Evolutionary conservation across 2,888 invertebrate genomes (phyloP).

Genomic region (Cremastinae sp.): DNA sequence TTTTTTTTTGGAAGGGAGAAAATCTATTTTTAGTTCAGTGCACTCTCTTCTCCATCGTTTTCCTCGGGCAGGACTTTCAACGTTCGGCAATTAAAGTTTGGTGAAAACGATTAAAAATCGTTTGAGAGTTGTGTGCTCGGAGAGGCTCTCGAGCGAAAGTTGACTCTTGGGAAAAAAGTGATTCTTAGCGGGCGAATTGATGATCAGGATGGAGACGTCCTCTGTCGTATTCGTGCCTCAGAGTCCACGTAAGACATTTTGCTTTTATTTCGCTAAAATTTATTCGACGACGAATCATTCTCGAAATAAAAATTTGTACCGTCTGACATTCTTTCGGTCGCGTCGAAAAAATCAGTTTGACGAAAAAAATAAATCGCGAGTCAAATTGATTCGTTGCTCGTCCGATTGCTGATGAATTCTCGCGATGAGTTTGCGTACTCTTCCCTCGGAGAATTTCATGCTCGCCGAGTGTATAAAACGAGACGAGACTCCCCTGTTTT

Average conservation of each 20-base stretch:
- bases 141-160: conserved; percentile 7
- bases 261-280: conserved; percentile 1
- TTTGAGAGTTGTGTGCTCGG: conserved; percentile 9
- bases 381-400: conserved; percentile 54
- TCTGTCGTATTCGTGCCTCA: conserved; percentile 68
- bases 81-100: conserved; percentile 23
- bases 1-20: conserved; percentile 46
- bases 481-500: conserved; percentile 30
- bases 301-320: background rate
- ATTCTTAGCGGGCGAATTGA: conserved; percentile 40
- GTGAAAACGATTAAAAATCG: conserved; percentile 25
- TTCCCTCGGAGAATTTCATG: conserved; percentile 48
- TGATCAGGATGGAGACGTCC: conserved; percentile 70
- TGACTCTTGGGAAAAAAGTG: conserved; percentile 24
- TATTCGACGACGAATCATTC: background rate
- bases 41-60: conserved; percentile 27
- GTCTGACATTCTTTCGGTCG: background rate
- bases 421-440: conserved; percentile 41
- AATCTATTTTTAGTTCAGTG: conserved; percentile 58
- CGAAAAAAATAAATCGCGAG: conserved; percentile 33
- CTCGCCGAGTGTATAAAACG: conserved; percentile 20
- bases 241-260: conserved; percentile 70
- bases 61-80: conserved; percentile 10
- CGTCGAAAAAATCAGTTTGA: background rate
- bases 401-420: conserved; percentile 56